A percentile compares a stretch with the other conserved stretches of the same genome.
Evolutionary conservation across 2,113 vertebrate genomes (phyloP).

Genomic region (Myiozetetes cayanensis): DNA sequence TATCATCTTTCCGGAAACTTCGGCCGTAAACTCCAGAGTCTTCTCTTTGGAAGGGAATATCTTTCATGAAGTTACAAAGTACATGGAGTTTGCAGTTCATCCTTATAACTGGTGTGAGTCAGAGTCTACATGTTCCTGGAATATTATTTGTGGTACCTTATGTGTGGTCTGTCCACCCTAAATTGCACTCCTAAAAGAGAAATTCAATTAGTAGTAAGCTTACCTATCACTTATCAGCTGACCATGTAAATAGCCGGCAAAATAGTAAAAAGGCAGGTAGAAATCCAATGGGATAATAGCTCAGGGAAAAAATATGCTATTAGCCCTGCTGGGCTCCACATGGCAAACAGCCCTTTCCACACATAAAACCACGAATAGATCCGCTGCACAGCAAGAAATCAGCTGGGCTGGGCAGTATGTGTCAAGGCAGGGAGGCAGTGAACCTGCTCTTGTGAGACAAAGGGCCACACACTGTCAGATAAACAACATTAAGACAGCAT

Average conservation of each 20-base stretch:
- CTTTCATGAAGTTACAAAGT: neutral
- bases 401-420: neutral
- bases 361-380: conserved; percentile 51
- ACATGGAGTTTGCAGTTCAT: neutral
- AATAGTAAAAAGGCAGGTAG: conserved; percentile 60
- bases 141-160: neutral
- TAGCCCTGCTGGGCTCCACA: conserved; percentile 62
- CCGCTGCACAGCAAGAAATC: conserved; percentile 39
- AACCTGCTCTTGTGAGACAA: conserved; percentile 49
- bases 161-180: conserved; percentile 17
- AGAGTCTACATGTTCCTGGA: neutral
- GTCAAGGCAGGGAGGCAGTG: conserved; percentile 34
- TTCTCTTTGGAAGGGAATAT: neutral
- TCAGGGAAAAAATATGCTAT: conserved; percentile 59
- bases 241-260: conserved; percentile 65
- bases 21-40: neutral
- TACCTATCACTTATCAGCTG: conserved; percentile 65
- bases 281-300: conserved; percentile 66
- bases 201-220: conserved; percentile 60
- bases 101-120: neutral
- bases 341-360: conserved; percentile 51
- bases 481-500: neutral
- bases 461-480: conserved; percentile 30
- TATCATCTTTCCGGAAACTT: neutral
- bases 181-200: neutral